These are phyloP conservation scores for Nesogale talazaci DNA, from an alignment of 2,113 vertebrate genomes.

Conservation along the genomic window DNA sequence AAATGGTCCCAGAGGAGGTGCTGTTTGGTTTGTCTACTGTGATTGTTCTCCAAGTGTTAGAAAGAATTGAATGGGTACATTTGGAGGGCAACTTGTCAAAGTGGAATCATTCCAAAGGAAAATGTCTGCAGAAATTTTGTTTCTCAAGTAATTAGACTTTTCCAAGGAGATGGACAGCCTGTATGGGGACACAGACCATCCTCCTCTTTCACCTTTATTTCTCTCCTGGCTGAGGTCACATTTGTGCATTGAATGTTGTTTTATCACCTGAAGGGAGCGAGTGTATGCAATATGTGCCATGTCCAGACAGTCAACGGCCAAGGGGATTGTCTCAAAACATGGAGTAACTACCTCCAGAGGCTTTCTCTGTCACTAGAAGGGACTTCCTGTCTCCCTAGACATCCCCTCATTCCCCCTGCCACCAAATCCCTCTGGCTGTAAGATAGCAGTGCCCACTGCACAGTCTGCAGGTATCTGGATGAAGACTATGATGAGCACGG, in stretches of 20 bases:
- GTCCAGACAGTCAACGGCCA: not conserved
- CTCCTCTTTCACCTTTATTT: not conserved
- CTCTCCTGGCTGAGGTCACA: constrained; percentile 2
- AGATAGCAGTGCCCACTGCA: not conserved
- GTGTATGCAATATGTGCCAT: not conserved
- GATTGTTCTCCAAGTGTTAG: constrained; percentile 40
- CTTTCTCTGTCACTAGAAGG: not conserved
- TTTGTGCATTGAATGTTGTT: constrained; percentile 48
- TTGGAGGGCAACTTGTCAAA: not conserved
- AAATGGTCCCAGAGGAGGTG: not conserved
- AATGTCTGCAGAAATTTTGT: not conserved
- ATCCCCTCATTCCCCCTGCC: too few relatives aligned
- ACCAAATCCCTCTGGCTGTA: not conserved
- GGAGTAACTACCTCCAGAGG: not conserved
- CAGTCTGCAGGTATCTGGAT: too few relatives aligned
- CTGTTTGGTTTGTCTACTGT: not conserved
- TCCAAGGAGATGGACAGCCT: not conserved
- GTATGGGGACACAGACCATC: not conserved
- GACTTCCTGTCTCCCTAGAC: too few relatives aligned
- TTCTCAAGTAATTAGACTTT: not conserved
- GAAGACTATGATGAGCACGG: fast-evolving
- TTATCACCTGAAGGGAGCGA: constrained; percentile 41
- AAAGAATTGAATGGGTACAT: not conserved
- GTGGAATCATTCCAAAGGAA: not conserved
- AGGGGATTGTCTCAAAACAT: not conserved